Evolutionary conservation across 2,113 vertebrate genomes (phyloP), one percentile per base, ranked within the genome.

Genomic region (Acinonyx jubatus): DNA sequence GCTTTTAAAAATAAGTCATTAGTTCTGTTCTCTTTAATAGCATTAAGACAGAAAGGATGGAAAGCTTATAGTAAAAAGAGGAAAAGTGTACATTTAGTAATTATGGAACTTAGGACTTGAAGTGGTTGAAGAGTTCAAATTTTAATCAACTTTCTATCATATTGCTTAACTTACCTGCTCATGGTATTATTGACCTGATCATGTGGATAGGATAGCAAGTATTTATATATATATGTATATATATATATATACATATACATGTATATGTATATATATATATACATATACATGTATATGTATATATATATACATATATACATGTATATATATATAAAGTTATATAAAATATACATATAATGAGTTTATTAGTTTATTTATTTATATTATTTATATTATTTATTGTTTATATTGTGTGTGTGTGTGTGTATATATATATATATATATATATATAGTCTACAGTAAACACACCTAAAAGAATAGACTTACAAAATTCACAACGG

Each of bases 221-320:
- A 65, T 76, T 87, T 87, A 21, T 4, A 14, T 61, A 25, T 29
- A 45, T 45, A 7, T 45, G 1, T 1, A 45, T 45, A 45, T 45
- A 45, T 8, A 45, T 7, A 7, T 45, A 45, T 45, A 45, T 1
- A n/a, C n/a, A n/a, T n/a, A n/a, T n/a, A n/a, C 5, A 41, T 41
- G 1, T 5, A 41, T 41, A 41, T 5, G 5, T 41, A 41, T 4
- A 4, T 4, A 4, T 41, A 41, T 41, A 5, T 41, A 41, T n/a
- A n/a, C n/a, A n/a, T n/a, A n/a, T n/a, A n/a, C 5, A 41, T 41
- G 1, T 5, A 41, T 41, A 41, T 79, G 15, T 4, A 10, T 61
- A 18, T 27, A 5, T 41, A 5, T 41, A 41, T 1, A 41, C 5
- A 5, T 5, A 5, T 5, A 45, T 45, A 45, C 0, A 45, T 45